These are phyloP conservation scores for Clepsis dumicolana DNA, from an alignment of 2,888 invertebrate species.

Conservation along the genomic window DNA sequence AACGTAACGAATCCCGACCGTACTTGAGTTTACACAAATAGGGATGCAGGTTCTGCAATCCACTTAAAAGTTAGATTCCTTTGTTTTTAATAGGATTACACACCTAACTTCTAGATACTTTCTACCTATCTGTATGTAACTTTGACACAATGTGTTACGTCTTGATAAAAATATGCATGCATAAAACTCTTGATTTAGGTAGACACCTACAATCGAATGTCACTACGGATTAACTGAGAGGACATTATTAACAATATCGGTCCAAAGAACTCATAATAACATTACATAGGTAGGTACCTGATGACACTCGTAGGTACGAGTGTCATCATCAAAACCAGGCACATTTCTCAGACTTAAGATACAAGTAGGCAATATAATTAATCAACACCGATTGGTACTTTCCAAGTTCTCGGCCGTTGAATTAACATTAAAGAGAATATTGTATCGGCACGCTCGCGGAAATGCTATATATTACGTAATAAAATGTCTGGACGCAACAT, in stretches of 20 bases:
- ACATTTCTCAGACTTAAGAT: background rate
- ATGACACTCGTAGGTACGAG: no score
- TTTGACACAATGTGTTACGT: background rate
- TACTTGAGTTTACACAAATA: background rate
- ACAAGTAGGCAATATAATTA: background rate
- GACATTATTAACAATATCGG: no score
- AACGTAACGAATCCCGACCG: background rate
- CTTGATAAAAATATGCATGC: background rate
- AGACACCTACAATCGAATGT: background rate
- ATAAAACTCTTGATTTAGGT: background rate
- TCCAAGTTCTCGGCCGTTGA: background rate
- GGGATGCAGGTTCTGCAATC: background rate
- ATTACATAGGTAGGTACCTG: background rate
- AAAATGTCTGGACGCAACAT: slow-evolving; percentile 33
- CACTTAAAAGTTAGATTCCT: background rate
- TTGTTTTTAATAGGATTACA: background rate
- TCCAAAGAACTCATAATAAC: no score
- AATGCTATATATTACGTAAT: slow-evolving; percentile 30
- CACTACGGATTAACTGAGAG: background rate
- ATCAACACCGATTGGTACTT: slow-evolving; percentile 2
- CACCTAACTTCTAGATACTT: background rate
- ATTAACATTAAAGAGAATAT: slow-evolving; percentile 21
- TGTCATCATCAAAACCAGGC: background rate
- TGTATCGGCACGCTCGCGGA: background rate
- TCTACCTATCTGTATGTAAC: background rate